phyloP scores from a whole-genome alignment of 2,797 vertebrate species.

The Thripadectes ignobilis region DNA sequence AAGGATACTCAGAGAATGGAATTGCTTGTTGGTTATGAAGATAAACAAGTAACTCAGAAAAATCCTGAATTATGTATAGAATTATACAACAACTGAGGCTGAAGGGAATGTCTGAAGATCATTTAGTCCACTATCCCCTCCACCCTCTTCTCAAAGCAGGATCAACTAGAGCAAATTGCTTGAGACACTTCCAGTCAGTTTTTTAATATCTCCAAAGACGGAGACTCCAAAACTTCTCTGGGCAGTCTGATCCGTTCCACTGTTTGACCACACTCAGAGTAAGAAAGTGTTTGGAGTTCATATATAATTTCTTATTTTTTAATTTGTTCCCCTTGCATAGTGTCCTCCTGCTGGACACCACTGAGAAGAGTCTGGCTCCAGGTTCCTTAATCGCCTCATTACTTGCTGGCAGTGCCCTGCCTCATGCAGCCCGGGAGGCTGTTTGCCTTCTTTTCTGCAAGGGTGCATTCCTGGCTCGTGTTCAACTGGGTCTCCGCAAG shows the following conservation, averaged over 20 bases:
- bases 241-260: not conserved
- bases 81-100: not conserved
- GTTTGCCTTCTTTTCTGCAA: not conserved
- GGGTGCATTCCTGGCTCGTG: not conserved
- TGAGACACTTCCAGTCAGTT: not conserved
- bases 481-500: not conserved
- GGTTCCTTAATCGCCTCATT: not conserved
- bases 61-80: not conserved
- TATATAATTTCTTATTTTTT: not conserved
- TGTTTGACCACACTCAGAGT: not conserved
- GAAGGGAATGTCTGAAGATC: not conserved
- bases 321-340: not conserved
- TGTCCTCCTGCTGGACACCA: not conserved
- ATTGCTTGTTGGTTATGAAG: not conserved
- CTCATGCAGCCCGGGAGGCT: not conserved
- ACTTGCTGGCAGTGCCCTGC: not conserved
- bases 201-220: not conserved
- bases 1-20: not conserved
- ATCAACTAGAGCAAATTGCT: not conserved
- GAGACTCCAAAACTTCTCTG: not conserved
- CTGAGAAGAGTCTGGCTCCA: not conserved
- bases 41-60: not conserved
- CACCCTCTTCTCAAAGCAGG: rapidly evolving
- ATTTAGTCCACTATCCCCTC: not conserved
- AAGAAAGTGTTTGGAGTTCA: not conserved